A percentile compares a stretch with the other conserved stretches of the same genome.
Conservation (phyloP, 1,140 invertebrate genomes). For the Oreohelix idahoensis region DNA sequence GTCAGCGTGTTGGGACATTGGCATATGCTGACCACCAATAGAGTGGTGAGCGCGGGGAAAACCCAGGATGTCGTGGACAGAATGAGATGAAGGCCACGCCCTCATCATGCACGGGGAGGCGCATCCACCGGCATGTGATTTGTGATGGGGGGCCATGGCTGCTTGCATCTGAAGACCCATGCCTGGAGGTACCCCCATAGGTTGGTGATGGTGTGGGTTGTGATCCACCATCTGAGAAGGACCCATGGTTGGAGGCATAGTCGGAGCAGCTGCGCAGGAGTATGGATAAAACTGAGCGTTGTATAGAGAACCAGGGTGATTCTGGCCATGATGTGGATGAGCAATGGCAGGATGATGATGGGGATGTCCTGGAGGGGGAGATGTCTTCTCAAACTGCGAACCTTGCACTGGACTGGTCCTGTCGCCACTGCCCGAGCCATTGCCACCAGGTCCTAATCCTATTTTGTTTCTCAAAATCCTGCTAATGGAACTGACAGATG, state of each 20-base stretch:
- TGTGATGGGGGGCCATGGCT: constrained; percentile 45
- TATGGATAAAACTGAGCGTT: constrained; percentile 68
- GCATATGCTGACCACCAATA: constrained; percentile 58
- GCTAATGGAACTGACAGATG: constrained; percentile 98
- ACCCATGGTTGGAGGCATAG: constrained; percentile 52
- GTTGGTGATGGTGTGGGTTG: constrained; percentile 37
- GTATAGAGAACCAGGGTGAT: constrained; percentile 56
- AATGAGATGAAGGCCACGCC: constrained; percentile 70
- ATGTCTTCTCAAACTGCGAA: constrained; percentile 34
- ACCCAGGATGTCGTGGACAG: constrained; percentile 68
- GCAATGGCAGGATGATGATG: constrained; percentile 45
- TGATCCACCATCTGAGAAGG: constrained; percentile 57
- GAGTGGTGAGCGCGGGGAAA: constrained; percentile 52
- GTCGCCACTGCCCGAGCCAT: constrained; percentile 18
- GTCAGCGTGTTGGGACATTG: constrained; percentile 58
- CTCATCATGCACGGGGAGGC: constrained; percentile 68
- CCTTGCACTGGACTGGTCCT: constrained; percentile 34
- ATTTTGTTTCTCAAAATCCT: constrained; percentile 84
- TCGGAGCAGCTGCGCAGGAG: constrained; percentile 60
- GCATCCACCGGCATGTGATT: constrained; percentile 49
- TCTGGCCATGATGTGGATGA: constrained; percentile 42
- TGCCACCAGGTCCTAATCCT: constrained; percentile 76
- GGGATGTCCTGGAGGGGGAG: constrained; percentile 26
- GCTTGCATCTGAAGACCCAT: constrained; percentile 39
- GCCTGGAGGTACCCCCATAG: constrained; percentile 20